Base-by-base conservation (phyloP, 2,888 invertebrate species). In the Platynereis dumerilii region DNA sequence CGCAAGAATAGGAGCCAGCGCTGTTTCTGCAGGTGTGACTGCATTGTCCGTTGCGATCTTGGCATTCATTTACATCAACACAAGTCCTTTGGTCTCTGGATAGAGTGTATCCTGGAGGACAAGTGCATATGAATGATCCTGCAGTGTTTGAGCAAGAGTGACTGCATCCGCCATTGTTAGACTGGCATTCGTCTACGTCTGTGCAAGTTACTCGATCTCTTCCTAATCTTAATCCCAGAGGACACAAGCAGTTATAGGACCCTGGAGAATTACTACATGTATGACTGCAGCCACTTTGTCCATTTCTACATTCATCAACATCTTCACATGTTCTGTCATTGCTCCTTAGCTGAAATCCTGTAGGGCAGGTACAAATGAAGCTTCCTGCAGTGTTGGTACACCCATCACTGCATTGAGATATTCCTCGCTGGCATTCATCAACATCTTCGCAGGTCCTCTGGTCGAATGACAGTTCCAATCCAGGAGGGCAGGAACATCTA, bases 241-340 rank as follows among this genome's bases (percentile, higher is more conserved):
- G n/a, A 48, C 48, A 48, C 7, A 22, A 48, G 48, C 48, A 48
- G 48, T n/a, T 48, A n/a, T 48, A 48, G 7, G 48, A 48, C 7
- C 48, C 48, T 12, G 48, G 48, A 48, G n/a, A 3, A 48, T 48
- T 48, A 20, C 22, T n/a, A 48, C 48, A 48, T 10, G 22, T 5
- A n/a, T 48, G 48, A 48, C 22, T 22, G 22, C 48, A 48, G 7
- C 48, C n/a, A 7, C 48, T 22, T n/a, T 48, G n/a, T 5, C 22
- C 22, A 20, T n/a, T 48, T 3, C 17, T 48, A 22, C 48, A 48
- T 48, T 48, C 48, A 48, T 48, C 22, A 3, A 48, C 22, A 48
- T 48, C 48, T 48, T n/a, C 22, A 48, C 48, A 48, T 48, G 48
- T 12, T 22, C 22, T 48, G 20, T n/a, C 48, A 48, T 48, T n/a